phyloP scores from a whole-genome alignment of 30 jellyfish, hydroid and myxozoan genomes.

The Pelagia noctiluca region DNA sequence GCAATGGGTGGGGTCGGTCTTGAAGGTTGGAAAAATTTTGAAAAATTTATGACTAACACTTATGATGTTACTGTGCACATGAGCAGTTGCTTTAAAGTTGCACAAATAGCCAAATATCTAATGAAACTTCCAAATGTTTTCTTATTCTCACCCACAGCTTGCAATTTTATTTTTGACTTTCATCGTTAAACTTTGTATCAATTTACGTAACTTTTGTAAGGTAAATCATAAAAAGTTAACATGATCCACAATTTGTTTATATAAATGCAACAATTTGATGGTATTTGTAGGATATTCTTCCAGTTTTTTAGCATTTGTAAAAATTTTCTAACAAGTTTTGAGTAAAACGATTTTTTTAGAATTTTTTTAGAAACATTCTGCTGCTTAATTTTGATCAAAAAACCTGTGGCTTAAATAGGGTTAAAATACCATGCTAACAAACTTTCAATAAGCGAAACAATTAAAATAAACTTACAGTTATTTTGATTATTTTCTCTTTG shows the following conservation, averaged over 20 bases:
- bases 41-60: too few relatives aligned
- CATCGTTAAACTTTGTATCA: neutral
- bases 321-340: neutral
- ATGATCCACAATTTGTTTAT: neutral
- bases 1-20: too few relatives aligned
- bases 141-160: too few relatives aligned
- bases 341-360: neutral
- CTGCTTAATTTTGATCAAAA: neutral
- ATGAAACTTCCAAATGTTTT: neutral
- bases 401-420: constrained; percentile 6
- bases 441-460: constrained; percentile 3
- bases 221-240: neutral
- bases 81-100: too few relatives aligned
- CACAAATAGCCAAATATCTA: too few relatives aligned
- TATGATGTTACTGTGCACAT: too few relatives aligned
- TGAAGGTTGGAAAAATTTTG: too few relatives aligned
- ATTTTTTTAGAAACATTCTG: neutral
- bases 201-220: neutral
- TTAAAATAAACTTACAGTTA: neutral
- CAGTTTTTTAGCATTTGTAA: neutral
- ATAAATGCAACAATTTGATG: neutral
- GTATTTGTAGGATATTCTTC: neutral
- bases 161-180: neutral
- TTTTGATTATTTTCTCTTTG: neutral
- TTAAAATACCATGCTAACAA: neutral